These are phyloP conservation scores for Archocentrus centrarchus DNA, from an alignment of 2,113 vertebrate genomes.

Conservation along the genomic window DNA sequence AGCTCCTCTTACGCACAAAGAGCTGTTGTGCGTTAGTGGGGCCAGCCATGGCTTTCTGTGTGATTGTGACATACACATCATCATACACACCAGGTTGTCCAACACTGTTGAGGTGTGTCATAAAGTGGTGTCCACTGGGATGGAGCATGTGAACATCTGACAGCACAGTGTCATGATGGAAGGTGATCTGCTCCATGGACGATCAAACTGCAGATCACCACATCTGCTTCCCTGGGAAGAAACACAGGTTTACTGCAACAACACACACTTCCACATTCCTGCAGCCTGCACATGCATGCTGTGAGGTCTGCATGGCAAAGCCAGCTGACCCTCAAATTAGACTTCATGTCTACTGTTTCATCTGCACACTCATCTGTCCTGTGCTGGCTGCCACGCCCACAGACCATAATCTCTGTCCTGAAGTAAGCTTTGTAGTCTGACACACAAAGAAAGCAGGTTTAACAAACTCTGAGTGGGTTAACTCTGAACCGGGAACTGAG, in stretches of 20 bases:
- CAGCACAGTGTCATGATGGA: slow-evolving; percentile 65
- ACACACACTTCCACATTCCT: not conserved
- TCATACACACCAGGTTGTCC: slow-evolving; percentile 66
- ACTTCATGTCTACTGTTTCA: no score
- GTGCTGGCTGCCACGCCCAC: no score
- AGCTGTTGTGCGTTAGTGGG: no score
- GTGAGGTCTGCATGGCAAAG: no score
- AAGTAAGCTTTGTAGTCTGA: no score
- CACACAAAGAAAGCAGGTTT: not conserved
- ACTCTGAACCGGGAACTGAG: not conserved
- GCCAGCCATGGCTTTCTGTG: not conserved
- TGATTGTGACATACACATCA: not conserved
- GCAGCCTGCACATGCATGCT: not conserved
- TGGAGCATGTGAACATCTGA: slow-evolving; percentile 69
- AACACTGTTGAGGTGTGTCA: slow-evolving; percentile 57
- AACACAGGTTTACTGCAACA: not conserved
- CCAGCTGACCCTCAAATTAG: no score
- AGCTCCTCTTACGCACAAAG: not conserved
- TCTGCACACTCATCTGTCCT: no score
- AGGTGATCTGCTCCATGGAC: slow-evolving; percentile 62
- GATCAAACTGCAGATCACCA: not conserved
- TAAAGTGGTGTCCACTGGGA: slow-evolving; percentile 18
- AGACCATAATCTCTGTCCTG: no score
- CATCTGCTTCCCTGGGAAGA: not conserved
- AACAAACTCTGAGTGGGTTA: not conserved